Base-by-base conservation (phyloP, 1,140 invertebrate genomes). In the Helicoverpa zea region DNA sequence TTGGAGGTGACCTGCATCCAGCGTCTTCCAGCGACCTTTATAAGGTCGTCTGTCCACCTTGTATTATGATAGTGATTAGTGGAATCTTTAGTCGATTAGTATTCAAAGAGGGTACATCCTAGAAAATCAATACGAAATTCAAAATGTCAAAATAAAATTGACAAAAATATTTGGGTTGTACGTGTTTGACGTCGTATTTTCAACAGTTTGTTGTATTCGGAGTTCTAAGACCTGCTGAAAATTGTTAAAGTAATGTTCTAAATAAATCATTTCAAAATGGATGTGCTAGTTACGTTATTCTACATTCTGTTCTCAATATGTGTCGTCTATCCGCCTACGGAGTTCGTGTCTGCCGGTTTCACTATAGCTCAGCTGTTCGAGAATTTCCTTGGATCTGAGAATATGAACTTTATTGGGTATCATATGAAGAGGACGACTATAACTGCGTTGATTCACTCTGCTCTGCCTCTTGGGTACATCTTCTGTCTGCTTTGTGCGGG, bases 311-410 rank as follows among this genome's bases (percentile, higher is more conserved):
- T 97, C 56, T 96, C 96, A 43, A 95, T 96, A 86, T 97, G 97
- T 86, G 95, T 98, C 18, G 91, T 98, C 68, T 97, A 97, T 94
- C 97, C 97, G 29, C 97, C 97, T 0, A 96, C 95, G 13, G 97
- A 98, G 92, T 98, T 98, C 84, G 95, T 97, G 14, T 96, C 97
- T 9, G 96, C 97, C 64, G 97, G 97, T 4, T 94, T 98, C 75
- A 98, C 97, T 0, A 96, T 98, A 64, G 95, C 97, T 82, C 95
- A 96, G 84, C 77, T 98, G 59, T 97, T 97, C 85, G 94, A 96
- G 3, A 92, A 88, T 49, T 96, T 96, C 82, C 94, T 98, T 35
- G 97, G 97, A 1, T 96, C 96, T 51, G 97, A 98, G 92, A 96
- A 96, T 87, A 94, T 96, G 64, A 94, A 96, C 86, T 98, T 98